Evolutionary conservation across 2,888 invertebrate genomes (phyloP).

Genomic region (Latheticus oryzae): DNA sequence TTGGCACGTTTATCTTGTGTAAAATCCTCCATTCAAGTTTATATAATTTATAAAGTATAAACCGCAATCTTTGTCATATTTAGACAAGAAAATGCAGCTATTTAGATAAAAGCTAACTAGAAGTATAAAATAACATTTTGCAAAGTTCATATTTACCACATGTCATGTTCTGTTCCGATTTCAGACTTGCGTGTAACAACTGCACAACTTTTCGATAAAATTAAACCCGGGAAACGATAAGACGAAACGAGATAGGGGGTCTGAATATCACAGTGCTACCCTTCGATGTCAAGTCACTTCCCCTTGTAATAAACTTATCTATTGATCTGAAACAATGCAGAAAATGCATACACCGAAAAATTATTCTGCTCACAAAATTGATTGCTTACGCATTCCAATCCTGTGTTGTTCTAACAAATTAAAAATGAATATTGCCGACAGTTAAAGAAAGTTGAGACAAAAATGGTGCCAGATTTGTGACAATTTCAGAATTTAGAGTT

Average conservation of each 20-base stretch:
- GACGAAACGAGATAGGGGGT: slow-evolving; percentile 30
- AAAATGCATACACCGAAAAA: slow-evolving; percentile 13
- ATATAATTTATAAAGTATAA: slow-evolving; percentile 22
- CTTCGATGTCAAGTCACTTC: slow-evolving; percentile 35
- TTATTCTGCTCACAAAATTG: too few species aligned
- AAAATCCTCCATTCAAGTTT: slow-evolving; percentile 12
- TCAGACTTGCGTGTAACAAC: slow-evolving; percentile 32
- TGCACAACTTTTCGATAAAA: slow-evolving; percentile 39
- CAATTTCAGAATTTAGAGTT: too few species aligned
- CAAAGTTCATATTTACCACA: slow-evolving; percentile 22
- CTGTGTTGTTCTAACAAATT: too few species aligned
- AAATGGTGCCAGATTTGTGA: too few species aligned
- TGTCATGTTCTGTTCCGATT: slow-evolving; percentile 22
- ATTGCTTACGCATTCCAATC: too few species aligned
- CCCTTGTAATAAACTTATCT: slow-evolving; percentile 40
- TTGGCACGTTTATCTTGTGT: slow-evolving; percentile 34
- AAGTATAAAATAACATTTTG: too few species aligned
- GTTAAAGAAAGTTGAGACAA: too few species aligned
- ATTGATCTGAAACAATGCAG: slow-evolving; percentile 40
- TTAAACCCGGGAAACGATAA: slow-evolving; percentile 35
- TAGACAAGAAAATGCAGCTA: slow-evolving; percentile 20
- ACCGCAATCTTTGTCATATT: slow-evolving; percentile 25
- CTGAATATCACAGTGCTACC: slow-evolving; percentile 33
- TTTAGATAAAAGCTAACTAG: slow-evolving; percentile 26
- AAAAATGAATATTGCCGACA: too few species aligned